Evolutionary conservation across 2,113 vertebrate genomes (phyloP).

Genomic region (Hassar affinis): DNA sequence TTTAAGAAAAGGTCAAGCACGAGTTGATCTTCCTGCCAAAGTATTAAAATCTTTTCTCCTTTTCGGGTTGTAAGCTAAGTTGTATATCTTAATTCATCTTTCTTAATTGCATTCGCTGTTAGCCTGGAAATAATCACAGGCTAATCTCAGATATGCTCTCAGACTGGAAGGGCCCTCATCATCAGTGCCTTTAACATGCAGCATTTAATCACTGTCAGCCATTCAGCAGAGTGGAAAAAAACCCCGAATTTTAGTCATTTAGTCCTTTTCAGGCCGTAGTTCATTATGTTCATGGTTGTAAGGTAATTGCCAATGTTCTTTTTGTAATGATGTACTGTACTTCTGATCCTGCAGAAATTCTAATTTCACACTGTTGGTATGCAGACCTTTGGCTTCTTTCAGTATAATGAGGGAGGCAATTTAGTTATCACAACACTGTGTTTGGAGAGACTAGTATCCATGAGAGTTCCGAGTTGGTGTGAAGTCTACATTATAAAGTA

Average conservation of each 20-base stretch:
- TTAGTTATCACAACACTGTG: slow-evolving; percentile 50
- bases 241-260: slow-evolving; percentile 5
- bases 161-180: slow-evolving; percentile 16
- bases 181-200: slow-evolving; percentile 32
- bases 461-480: slow-evolving; percentile 37
- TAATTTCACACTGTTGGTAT: slow-evolving; percentile 50
- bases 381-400: slow-evolving; percentile 43
- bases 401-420: slow-evolving; percentile 50
- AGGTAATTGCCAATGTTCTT: slow-evolving; percentile 44
- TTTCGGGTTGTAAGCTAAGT: background rate
- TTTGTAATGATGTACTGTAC: slow-evolving; percentile 39
- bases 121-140: slow-evolving; percentile 32
- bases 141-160: background rate
- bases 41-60: background rate
- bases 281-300: slow-evolving; percentile 30
- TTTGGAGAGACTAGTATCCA: slow-evolving; percentile 50
- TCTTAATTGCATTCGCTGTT: slow-evolving; percentile 28
- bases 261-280: slow-evolving; percentile 31
- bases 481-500: slow-evolving; percentile 45
- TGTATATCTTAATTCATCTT: slow-evolving; percentile 8
- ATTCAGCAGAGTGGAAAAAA: slow-evolving; percentile 17
- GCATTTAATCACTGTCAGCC: slow-evolving; percentile 43
- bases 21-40: background rate
- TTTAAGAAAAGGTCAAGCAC: background rate
- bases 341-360: slow-evolving; percentile 39